phyloP scores from a whole-genome alignment of 30 jellyfish, hydroid and myxozoan species.

The Pelagia noctiluca region DNA sequence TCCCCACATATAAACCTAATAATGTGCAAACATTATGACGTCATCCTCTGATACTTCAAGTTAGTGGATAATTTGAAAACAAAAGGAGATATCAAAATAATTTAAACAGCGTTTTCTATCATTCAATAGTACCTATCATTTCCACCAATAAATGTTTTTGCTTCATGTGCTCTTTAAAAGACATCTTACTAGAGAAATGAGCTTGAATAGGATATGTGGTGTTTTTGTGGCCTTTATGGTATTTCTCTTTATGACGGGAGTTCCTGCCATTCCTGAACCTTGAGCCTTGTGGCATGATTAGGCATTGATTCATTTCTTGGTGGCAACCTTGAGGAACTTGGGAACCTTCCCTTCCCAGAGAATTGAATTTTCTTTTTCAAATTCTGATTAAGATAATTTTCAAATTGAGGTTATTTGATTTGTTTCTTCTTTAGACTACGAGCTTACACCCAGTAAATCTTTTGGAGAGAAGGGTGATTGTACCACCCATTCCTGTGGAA shows the following conservation, averaged over 20 bases:
- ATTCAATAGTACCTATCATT: too few species aligned
- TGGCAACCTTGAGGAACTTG: not conserved
- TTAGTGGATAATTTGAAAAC: too few species aligned
- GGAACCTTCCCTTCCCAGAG: not conserved
- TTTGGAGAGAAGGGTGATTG: constrained; percentile 80
- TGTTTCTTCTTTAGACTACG: constrained; percentile 54
- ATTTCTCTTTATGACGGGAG: not conserved
- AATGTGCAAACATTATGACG: too few species aligned
- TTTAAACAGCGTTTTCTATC: too few species aligned
- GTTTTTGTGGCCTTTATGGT: too few species aligned
- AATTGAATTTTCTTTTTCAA: not conserved
- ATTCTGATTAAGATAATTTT: not conserved
- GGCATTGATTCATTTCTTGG: not conserved
- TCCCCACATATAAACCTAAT: too few species aligned
- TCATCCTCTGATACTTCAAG: too few species aligned
- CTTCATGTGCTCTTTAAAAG: too few species aligned
- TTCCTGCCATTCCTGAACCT: not conserved
- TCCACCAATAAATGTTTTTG: too few species aligned
- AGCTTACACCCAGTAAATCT: constrained; percentile 71
- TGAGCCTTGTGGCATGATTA: not conserved
- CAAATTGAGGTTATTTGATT: not conserved
- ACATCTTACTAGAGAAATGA: too few species aligned
- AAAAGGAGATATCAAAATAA: too few species aligned
- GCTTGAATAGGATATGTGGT: too few species aligned
- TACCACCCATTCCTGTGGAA: constrained; percentile 77